A percentile compares a stretch with the other conserved stretches of the same genome.
Conservation (phyloP, 2,113 vertebrate species). For the Prolemur simus region DNA sequence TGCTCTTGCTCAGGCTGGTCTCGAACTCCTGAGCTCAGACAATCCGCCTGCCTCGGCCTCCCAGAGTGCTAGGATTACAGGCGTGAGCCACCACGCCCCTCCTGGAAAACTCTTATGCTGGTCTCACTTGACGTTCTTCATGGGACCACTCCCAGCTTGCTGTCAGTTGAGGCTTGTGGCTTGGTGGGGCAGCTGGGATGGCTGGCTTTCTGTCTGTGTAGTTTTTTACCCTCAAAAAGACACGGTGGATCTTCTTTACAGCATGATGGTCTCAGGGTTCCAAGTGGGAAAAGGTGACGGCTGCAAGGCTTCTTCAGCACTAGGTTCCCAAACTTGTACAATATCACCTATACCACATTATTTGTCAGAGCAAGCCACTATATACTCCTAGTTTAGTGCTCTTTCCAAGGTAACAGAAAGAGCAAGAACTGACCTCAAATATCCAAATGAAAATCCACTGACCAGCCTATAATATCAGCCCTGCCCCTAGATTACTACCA, state of each 20-base stretch:
- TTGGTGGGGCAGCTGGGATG: neutral
- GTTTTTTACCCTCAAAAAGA: neutral
- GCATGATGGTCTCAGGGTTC: neutral
- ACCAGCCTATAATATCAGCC: neutral
- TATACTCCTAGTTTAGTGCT: neutral
- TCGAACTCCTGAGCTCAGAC: no score
- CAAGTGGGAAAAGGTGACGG: neutral
- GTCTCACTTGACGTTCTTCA: neutral
- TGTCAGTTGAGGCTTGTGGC: neutral
- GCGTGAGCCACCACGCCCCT: no score
- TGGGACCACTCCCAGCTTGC: fast-evolving
- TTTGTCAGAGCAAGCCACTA: neutral
- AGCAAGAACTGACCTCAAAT: neutral
- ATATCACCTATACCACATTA: neutral
- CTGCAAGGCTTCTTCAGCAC: neutral
- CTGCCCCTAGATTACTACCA: neutral
- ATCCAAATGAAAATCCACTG: neutral
- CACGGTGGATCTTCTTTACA: neutral
- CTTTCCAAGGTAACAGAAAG: neutral
- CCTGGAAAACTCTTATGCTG: neutral
- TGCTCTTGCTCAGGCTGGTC: no score
- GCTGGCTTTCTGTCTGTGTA: neutral
- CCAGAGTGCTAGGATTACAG: no score
- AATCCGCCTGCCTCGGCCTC: no score
- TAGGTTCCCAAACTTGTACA: neutral